Percentiles rank a stretch among this genome's conserved stretches.
Conservation (phyloP, 2,113 vertebrate genomes). For the Eublepharis macularius region DNA sequence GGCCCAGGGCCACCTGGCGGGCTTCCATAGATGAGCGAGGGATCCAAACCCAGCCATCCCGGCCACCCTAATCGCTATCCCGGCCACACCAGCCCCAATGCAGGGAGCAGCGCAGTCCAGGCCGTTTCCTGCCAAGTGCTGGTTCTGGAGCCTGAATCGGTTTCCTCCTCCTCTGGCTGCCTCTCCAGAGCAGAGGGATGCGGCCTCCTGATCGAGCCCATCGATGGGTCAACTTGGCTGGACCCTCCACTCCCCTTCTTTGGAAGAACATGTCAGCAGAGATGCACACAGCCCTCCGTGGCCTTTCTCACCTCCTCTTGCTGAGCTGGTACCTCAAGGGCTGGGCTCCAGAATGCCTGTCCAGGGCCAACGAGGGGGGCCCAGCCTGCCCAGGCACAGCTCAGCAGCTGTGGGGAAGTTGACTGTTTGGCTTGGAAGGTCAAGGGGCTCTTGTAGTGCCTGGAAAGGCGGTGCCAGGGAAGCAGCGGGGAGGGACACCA, state of each 20-base stretch:
- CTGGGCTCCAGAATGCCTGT: conserved; percentile 56
- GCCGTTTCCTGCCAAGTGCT: conserved; percentile 48
- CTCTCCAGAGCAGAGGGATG: conserved; percentile 68
- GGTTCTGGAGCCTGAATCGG: conserved; percentile 54
- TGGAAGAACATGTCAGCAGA: conserved; percentile 81
- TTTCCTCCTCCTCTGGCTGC: conserved; percentile 69
- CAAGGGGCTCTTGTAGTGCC: conserved; percentile 78
- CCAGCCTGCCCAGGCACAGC: conserved; percentile 80
- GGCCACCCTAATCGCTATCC: no score
- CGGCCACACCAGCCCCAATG: no score
- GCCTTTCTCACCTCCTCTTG: conserved; percentile 67
- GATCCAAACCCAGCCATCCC: no score
- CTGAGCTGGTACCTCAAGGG: neutral
- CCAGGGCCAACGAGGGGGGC: conserved; percentile 69
- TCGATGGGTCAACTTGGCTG: conserved; percentile 77
- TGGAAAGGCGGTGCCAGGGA: no score
- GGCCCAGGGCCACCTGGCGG: no score
- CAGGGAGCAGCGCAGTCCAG: conserved; percentile 41
- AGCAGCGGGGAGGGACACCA: no score
- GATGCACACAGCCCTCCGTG: conserved; percentile 69
- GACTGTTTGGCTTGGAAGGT: conserved; percentile 81
- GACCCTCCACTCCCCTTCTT: conserved; percentile 80
- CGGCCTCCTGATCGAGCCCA: conserved; percentile 73
- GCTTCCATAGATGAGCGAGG: no score
- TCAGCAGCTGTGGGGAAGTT: conserved; percentile 78